These are phyloP conservation scores for Harmothoe impar DNA, from an alignment of 2,888 invertebrate species.

Conservation along the genomic window DNA sequence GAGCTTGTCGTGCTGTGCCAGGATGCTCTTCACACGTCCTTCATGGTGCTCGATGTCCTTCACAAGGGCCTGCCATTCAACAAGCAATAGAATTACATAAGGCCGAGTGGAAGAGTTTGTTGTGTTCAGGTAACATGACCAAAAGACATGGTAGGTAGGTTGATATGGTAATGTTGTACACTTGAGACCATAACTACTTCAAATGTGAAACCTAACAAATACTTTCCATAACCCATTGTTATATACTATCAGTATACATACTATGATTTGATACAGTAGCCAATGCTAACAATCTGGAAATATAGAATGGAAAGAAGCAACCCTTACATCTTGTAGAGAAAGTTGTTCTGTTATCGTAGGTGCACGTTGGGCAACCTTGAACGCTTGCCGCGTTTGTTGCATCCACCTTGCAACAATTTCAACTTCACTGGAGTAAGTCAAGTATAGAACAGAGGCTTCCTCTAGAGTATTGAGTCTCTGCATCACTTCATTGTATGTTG, in stretches of 20 bases:
- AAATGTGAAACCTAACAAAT: no score
- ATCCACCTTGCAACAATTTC: conserved; percentile 95
- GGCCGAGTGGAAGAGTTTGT: background rate
- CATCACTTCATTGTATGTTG: conserved; percentile 7
- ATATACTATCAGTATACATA: no score
- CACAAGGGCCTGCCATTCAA: conserved; percentile 74
- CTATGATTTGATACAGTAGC: no score
- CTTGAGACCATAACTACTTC: no score
- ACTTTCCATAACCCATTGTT: no score
- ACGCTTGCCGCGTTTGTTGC: conserved; percentile 87
- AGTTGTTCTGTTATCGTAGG: conserved; percentile 76
- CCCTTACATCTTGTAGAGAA: conserved; percentile 75
- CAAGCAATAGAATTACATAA: conserved; percentile 18
- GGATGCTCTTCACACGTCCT: conserved; percentile 72
- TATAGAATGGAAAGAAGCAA: no score
- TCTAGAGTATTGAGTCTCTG: conserved; percentile 88
- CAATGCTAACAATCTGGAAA: no score
- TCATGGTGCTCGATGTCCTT: conserved; percentile 76
- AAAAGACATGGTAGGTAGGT: background rate
- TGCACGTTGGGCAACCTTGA: conserved; percentile 58
- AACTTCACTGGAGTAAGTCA: conserved; percentile 96
- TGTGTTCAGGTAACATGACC: no score
- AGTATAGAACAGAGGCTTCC: conserved; percentile 97
- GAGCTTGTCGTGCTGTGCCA: conserved; percentile 49
- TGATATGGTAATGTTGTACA: no score